A percentile compares a stretch with the other conserved stretches of the same genome.
phyloP scores from a whole-genome alignment of 2,113 vertebrate genomes.

The Corythoichthys haematopterus region DNA sequence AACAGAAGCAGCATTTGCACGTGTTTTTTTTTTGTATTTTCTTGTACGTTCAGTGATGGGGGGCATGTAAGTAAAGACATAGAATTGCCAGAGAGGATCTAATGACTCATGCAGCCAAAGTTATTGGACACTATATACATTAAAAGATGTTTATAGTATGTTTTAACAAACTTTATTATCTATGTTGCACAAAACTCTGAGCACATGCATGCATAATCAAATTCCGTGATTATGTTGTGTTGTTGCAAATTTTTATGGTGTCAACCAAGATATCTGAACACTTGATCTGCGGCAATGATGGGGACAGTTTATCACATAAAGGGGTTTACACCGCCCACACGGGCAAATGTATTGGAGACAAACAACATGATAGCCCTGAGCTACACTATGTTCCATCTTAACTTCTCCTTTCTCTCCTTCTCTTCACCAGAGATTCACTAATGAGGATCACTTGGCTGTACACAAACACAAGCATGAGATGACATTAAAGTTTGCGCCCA shows the following conservation, averaged over 20 bases:
- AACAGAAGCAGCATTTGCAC: not conserved
- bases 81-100: not conserved
- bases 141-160: not conserved
- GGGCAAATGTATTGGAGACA: constrained; percentile 21
- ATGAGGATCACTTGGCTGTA: constrained; percentile 97
- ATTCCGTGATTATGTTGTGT: constrained; percentile 3
- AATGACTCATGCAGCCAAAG: not conserved
- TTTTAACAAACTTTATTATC: not conserved
- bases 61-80: not conserved
- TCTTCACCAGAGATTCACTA: constrained; percentile 89
- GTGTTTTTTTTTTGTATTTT: not conserved
- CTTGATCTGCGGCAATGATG: constrained; percentile 24
- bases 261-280: constrained; percentile 29
- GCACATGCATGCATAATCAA: not conserved
- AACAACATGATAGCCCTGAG: constrained; percentile 38
- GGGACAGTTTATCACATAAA: constrained; percentile 17
- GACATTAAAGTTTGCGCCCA: constrained; percentile 93
- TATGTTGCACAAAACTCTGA: too few relatives aligned
- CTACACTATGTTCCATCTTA: not conserved
- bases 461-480: constrained; percentile 99
- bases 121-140: not conserved
- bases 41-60: not conserved
- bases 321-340: constrained; percentile 30
- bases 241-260: not conserved
- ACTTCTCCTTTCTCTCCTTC: constrained; percentile 10